Evolutionary conservation across 2,888 invertebrate species (phyloP).

Genomic region (Drosophila paranaensis): DNA sequence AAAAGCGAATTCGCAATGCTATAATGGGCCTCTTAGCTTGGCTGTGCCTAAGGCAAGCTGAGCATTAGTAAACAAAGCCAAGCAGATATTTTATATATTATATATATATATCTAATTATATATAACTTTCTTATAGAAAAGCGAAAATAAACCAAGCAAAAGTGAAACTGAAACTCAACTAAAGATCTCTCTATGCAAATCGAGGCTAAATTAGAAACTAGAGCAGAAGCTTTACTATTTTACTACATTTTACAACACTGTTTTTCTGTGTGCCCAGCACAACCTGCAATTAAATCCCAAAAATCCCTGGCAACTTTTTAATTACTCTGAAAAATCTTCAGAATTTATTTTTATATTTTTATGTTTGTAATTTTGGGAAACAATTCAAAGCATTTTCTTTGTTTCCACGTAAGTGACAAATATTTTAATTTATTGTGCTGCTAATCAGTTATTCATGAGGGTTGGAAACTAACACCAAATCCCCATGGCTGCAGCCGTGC

Average conservation of each 20-base stretch:
- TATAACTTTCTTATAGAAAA: neutral
- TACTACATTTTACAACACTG: neutral
- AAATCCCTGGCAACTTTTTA: neutral
- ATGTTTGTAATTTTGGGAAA: slow-evolving; percentile 28
- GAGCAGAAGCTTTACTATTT: neutral
- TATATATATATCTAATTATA: neutral
- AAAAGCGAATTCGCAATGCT: neutral
- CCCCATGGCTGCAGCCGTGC: slow-evolving; percentile 23
- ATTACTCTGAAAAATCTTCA: neutral
- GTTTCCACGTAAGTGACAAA: slow-evolving; percentile 59
- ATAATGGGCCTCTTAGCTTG: slow-evolving; percentile 1
- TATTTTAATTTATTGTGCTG: slow-evolving; percentile 68
- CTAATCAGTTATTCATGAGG: slow-evolving; percentile 73
- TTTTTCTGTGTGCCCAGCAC: too few species aligned
- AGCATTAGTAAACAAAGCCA: neutral
- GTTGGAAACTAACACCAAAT: slow-evolving; percentile 53
- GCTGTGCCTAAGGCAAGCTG: neutral
- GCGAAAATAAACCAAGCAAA: neutral
- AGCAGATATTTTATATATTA: neutral
- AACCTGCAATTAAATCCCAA: neutral
- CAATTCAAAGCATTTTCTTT: slow-evolving; percentile 34
- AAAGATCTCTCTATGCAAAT: neutral
- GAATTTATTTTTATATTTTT: neutral
- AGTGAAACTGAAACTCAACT: neutral
- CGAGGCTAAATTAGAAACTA: too few species aligned